These are phyloP conservation scores for Plectropomus leopardus DNA, from an alignment of 2,113 vertebrate species.

Conservation along the genomic window DNA sequence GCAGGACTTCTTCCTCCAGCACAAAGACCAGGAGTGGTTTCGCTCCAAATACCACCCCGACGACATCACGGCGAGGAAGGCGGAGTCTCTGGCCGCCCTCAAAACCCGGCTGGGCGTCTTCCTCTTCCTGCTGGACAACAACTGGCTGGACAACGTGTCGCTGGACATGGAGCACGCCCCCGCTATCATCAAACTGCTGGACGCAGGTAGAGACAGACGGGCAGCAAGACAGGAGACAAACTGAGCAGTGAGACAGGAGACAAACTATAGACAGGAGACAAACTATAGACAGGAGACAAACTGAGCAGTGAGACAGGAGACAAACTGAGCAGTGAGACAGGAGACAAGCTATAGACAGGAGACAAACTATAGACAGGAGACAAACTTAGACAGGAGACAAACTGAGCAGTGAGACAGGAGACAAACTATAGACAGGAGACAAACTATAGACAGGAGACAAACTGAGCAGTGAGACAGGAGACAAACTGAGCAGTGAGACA, in stretches of 20 bases:
- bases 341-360: too few relatives aligned
- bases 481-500: not conserved
- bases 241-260: not conserved
- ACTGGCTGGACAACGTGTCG: constrained; percentile 88
- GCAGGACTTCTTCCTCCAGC: constrained; percentile 94
- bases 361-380: not conserved
- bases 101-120: constrained; percentile 89
- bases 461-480: too few relatives aligned
- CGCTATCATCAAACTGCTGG: constrained; percentile 91
- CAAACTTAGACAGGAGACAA: too few relatives aligned
- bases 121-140: constrained; percentile 89
- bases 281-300: not conserved
- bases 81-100: constrained; percentile 88
- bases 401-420: not conserved
- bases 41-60: constrained; percentile 94
- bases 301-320: too few relatives aligned
- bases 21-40: constrained; percentile 96
- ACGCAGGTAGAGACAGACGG: constrained; percentile 84
- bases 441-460: not conserved
- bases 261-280: not conserved
- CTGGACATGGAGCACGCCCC: constrained; percentile 90
- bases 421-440: too few relatives aligned
- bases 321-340: not conserved
- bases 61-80: constrained; percentile 87
- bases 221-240: not conserved